Percentiles rank a stretch among this genome's conserved stretches.
phyloP scores from a whole-genome alignment of 2,888 invertebrate species.

The Ditula angustiorana region DNA sequence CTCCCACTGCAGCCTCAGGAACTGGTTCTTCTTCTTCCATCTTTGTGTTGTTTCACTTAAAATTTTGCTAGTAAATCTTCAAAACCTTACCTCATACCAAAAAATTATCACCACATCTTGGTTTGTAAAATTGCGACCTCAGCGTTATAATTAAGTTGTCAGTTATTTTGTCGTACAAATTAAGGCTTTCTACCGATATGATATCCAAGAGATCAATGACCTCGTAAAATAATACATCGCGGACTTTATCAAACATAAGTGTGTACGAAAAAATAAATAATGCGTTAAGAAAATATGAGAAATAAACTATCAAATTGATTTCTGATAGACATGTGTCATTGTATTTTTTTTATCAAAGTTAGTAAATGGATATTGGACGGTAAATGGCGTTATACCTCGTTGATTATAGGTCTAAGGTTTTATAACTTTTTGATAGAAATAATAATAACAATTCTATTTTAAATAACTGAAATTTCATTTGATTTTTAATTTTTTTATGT shows the following conservation, averaged over 20 bases:
- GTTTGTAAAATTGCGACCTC: slow-evolving; percentile 62
- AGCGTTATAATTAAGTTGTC: slow-evolving; percentile 66
- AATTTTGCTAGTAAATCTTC: slow-evolving; percentile 5
- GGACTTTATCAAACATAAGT: slow-evolving; percentile 66
- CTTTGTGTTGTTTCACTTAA: slow-evolving; percentile 48
- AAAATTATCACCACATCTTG: slow-evolving; percentile 65
- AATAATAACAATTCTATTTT: too few species aligned
- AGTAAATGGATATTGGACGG: too few species aligned
- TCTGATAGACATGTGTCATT: neutral
- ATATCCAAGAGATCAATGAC: slow-evolving; percentile 67
- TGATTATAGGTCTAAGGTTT: too few species aligned
- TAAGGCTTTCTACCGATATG: slow-evolving; percentile 62
- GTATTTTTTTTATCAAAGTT: neutral
- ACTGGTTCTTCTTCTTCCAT: slow-evolving; percentile 45
- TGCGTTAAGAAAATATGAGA: neutral
- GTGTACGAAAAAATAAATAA: slow-evolving; percentile 46
- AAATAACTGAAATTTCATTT: too few species aligned
- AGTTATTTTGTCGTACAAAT: slow-evolving; percentile 71
- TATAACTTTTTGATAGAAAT: too few species aligned
- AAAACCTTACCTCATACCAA: slow-evolving; percentile 50
- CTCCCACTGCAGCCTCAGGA: slow-evolving; percentile 44
- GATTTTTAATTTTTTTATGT: too few species aligned
- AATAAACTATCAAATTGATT: neutral
- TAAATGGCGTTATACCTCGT: too few species aligned
- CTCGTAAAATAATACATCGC: slow-evolving; percentile 61